These are phyloP conservation scores for Seriola rivoliana DNA, from an alignment of 2,113 vertebrate genomes.

Conservation along the genomic window DNA sequence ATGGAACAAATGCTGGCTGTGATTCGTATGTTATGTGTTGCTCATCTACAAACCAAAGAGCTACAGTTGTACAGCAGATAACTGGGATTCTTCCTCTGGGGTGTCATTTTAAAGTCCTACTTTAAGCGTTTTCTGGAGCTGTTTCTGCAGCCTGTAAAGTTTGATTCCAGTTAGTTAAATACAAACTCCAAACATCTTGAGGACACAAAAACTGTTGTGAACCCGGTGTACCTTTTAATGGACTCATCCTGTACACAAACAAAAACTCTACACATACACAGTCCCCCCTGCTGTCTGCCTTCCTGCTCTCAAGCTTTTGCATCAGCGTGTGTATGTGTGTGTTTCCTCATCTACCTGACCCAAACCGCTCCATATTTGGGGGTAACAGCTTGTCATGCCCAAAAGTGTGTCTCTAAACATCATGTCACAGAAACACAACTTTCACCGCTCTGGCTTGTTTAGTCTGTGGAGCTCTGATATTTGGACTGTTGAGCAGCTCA, in stretches of 20 bases:
- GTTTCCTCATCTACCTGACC: constrained; percentile 56
- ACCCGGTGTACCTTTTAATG: constrained; percentile 27
- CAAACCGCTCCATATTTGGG: constrained; percentile 81
- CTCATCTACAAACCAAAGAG: too few relatives aligned
- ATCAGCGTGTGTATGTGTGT: constrained; percentile 21
- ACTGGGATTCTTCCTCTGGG: too few relatives aligned
- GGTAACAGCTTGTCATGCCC: constrained; percentile 57
- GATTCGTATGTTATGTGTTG: too few relatives aligned
- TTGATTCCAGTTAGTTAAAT: constrained; percentile 45
- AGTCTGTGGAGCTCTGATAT: constrained; percentile 78
- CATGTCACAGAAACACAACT: constrained; percentile 69
- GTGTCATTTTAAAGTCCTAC: too few relatives aligned
- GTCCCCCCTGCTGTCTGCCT: not conserved
- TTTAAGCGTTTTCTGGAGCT: not conserved
- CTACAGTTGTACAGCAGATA: too few relatives aligned
- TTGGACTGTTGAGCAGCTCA: constrained; percentile 70
- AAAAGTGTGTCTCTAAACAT: constrained; percentile 72
- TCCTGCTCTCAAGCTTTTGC: constrained; percentile 23
- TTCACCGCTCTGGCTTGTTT: constrained; percentile 78
- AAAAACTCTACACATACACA: constrained; percentile 32
- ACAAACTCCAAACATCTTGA: constrained; percentile 28
- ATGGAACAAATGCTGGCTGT: too few relatives aligned
- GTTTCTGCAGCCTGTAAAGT: constrained; percentile 5
- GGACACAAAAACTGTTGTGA: constrained; percentile 13
- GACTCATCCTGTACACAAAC: constrained; percentile 41